These are phyloP conservation scores for Tuberolachnus salignus DNA, from an alignment of 2,888 invertebrate species.

Conservation along the genomic window DNA sequence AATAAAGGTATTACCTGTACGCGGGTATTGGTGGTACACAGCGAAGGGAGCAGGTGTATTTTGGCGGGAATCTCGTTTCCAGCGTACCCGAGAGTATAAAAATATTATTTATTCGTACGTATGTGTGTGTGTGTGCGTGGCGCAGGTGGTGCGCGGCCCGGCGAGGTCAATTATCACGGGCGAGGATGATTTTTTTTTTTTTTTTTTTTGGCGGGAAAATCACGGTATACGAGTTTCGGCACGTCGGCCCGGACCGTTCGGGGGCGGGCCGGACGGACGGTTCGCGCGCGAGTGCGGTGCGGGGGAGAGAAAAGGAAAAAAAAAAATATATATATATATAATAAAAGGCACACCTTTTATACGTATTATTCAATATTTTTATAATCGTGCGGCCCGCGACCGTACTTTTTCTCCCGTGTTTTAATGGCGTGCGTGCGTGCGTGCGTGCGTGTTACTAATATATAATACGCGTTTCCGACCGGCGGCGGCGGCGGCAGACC, in stretches of 20 bases:
- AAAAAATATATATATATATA: no score
- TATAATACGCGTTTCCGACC: no score
- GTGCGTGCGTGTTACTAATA: slow-evolving; percentile 2
- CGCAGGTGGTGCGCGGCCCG: slow-evolving; percentile 54
- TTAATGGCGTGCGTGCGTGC: background rate
- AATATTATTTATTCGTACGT: background rate
- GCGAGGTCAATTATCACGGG: slow-evolving; percentile 45
- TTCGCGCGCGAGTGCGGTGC: background rate
- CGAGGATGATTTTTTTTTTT: slow-evolving; percentile 14
- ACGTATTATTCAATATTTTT: no score
- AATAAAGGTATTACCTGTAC: slow-evolving; percentile 22
- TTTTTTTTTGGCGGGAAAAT: slow-evolving; percentile 54
- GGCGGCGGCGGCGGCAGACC: slow-evolving; percentile 4
- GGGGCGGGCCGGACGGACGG: background rate
- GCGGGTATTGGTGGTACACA: background rate
- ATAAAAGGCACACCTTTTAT: slow-evolving; percentile 47
- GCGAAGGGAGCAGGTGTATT: slow-evolving; percentile 44
- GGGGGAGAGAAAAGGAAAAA: no score
- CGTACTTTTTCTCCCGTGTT: no score
- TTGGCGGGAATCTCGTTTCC: slow-evolving; percentile 51
- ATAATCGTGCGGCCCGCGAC: no score
- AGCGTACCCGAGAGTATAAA: no score
- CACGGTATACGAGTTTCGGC: slow-evolving; percentile 5
- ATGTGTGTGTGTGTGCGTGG: slow-evolving; percentile 46
- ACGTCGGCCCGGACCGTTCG: background rate